Conservation (phyloP, 2,888 invertebrate species). For the Trichogramma dendrolimi region DNA sequence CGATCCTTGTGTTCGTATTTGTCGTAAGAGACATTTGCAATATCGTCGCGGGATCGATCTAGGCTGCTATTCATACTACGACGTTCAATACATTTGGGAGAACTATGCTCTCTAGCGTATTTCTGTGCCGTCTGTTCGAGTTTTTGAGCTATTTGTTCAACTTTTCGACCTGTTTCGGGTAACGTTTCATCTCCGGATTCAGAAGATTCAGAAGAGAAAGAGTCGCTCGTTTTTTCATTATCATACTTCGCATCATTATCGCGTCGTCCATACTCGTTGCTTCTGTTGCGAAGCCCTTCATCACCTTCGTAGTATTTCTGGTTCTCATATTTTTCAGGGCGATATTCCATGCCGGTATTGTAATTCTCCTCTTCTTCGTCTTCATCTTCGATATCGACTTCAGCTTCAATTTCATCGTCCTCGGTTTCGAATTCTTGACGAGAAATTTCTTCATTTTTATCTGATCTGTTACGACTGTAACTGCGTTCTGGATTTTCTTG, state of each 20-base stretch:
- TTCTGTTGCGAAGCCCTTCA: conserved; percentile 1
- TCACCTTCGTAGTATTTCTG: conserved; percentile 41
- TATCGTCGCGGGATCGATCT: conserved; percentile 31
- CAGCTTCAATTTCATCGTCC: conserved; percentile 40
- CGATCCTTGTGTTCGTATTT: conserved; percentile 30
- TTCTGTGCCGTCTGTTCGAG: conserved; percentile 50
- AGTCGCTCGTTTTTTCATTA: conserved; percentile 40
- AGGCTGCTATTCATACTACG: conserved; percentile 35
- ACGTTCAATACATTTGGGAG: conserved; percentile 47
- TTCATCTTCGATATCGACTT: conserved; percentile 40
- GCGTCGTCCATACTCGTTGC: conserved; percentile 5
- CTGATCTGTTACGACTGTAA: conserved; percentile 13
- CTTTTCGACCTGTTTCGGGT: conserved; percentile 47
- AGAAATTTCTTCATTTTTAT: conserved; percentile 16
- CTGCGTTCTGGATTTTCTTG: conserved; percentile 2
- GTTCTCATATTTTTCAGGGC: conserved; percentile 34
- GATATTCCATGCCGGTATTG: conserved; percentile 35
- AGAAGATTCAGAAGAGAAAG: conserved; percentile 38
- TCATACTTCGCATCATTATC: conserved; percentile 39
- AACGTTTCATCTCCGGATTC: conserved; percentile 49
- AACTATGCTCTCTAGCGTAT: conserved; percentile 49
- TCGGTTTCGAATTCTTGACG: conserved; percentile 38
- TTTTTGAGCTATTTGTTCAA: conserved; percentile 50
- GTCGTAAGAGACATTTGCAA: conserved; percentile 10
- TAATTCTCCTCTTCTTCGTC: conserved; percentile 43